phyloP scores from a whole-genome alignment of 2,888 invertebrate species.

The Phaonia tiefii region DNA sequence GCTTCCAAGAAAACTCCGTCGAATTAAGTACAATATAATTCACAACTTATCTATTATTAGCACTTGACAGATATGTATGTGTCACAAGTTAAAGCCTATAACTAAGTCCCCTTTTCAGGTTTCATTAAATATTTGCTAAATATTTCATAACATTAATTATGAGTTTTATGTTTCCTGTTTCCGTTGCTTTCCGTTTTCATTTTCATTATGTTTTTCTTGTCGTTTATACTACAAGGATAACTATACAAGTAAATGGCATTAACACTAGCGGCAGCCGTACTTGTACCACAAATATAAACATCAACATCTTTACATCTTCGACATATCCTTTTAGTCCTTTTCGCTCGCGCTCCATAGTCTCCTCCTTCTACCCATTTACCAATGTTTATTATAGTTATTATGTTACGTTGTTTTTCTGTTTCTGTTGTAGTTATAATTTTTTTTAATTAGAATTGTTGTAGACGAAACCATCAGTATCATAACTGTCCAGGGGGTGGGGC shows the following conservation, averaged over 20 bases:
- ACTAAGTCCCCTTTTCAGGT: background rate
- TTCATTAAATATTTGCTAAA: constrained; percentile 5
- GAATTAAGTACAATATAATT: too few species aligned
- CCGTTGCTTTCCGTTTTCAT: constrained; percentile 4
- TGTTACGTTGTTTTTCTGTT: background rate
- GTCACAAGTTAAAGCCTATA: too few species aligned
- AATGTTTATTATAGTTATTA: constrained; percentile 27
- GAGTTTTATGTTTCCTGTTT: constrained; percentile 34
- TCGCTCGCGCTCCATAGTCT: background rate
- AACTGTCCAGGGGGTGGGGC: background rate
- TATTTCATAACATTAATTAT: constrained; percentile 39
- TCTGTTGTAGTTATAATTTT: constrained; percentile 27
- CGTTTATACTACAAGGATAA: too few species aligned
- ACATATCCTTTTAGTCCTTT: too few species aligned
- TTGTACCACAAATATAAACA: background rate
- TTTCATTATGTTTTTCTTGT: background rate
- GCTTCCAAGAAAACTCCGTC: too few species aligned
- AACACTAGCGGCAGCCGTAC: background rate
- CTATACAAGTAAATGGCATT: constrained; percentile 8
- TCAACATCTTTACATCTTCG: too few species aligned
- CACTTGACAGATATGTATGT: too few species aligned
- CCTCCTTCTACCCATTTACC: background rate
- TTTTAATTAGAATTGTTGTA: constrained; percentile 39
- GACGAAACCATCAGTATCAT: constrained; percentile 1
- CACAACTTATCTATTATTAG: too few species aligned